Evolutionary conservation across 2,888 invertebrate genomes (phyloP).

Genomic region (Tryphoninae sp.): DNA sequence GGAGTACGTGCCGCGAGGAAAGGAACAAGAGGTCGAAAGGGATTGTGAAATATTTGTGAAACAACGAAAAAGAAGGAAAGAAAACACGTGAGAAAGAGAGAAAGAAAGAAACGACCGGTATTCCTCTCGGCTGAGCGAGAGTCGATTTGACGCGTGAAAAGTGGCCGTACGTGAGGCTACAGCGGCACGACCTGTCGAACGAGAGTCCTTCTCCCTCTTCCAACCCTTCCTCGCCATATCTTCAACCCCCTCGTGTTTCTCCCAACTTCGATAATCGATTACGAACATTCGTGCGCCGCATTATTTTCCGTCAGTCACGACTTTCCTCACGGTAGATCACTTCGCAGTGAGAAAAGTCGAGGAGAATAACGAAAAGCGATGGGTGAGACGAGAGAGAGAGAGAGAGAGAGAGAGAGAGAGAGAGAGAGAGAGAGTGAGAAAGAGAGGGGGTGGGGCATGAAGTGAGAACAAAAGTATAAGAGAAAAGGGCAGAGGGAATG

Average conservation of each 20-base stretch:
- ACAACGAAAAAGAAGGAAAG: slow-evolving; percentile 12
- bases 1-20: background rate
- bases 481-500: slow-evolving; percentile 38
- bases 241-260: slow-evolving; percentile 5
- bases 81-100: background rate
- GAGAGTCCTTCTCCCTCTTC: background rate
- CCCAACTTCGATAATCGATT: slow-evolving; percentile 48
- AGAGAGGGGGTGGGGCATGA: slow-evolving; percentile 24
- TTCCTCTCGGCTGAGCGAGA: slow-evolving; percentile 38
- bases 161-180: slow-evolving; percentile 29
- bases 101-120: slow-evolving; percentile 14
- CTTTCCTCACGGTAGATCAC: slow-evolving; percentile 39
- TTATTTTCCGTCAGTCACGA: slow-evolving; percentile 47
- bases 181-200: background rate
- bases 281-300: slow-evolving; percentile 30
- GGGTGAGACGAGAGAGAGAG: slow-evolving; percentile 31
- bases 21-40: background rate
- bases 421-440: slow-evolving; percentile 36
- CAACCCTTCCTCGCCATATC: background rate
- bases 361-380: slow-evolving; percentile 53
- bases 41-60: slow-evolving; percentile 43
- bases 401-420: slow-evolving; percentile 31
- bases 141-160: slow-evolving; percentile 53
- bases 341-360: slow-evolving; percentile 55
- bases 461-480: slow-evolving; percentile 13